Evolutionary conservation across 2,113 vertebrate genomes (phyloP), one percentile per base, ranked within the genome.

Genomic region (Pterocles burchelli): DNA sequence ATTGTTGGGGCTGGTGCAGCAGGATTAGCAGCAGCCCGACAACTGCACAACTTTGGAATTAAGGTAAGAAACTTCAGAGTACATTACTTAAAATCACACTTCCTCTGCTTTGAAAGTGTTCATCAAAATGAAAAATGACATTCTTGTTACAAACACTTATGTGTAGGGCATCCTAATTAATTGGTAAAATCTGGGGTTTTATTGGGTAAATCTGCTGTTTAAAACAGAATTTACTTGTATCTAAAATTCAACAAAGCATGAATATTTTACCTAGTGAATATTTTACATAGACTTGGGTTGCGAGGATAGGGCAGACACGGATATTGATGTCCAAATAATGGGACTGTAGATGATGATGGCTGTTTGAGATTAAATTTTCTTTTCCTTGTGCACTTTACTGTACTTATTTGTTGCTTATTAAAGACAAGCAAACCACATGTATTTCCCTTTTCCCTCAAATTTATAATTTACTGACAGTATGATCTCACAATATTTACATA

Each of bases 31-130:
- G 99, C 99, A 89, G 99, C 99, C 14, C 98, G 99, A 41, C 99
- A 99, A 93, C 97, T 99, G 73, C 98, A 99, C 80, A 99, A 99
- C 97, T 99, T 99, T 97, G 99, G 99, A 95, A 98, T 99, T 96
- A 98, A 99, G 98, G 99, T 99, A 97, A 96, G 92, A 91, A 65
- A 45, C 77, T 48, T 76, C 29, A 58, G 46, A 68, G 38, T 51
- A 29, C 17, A 15, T 48, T 34, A 55, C 41, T 59, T 43, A 12
- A 63, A 43, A 66, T 16, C 15, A 66, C 29, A 48, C 10, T 51
- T 54, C 10, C 10, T 52, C 19, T 91, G 48, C 19, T 75, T 86
- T 89, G 73, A 48, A 73, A 87, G 63, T 34, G 33, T 43, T 89
- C 57, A 57, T 88, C 59, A 93, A 85, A 81, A 81, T 36, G 17